Conservation (phyloP, 2,113 vertebrate species). For the Mugil cephalus region DNA sequence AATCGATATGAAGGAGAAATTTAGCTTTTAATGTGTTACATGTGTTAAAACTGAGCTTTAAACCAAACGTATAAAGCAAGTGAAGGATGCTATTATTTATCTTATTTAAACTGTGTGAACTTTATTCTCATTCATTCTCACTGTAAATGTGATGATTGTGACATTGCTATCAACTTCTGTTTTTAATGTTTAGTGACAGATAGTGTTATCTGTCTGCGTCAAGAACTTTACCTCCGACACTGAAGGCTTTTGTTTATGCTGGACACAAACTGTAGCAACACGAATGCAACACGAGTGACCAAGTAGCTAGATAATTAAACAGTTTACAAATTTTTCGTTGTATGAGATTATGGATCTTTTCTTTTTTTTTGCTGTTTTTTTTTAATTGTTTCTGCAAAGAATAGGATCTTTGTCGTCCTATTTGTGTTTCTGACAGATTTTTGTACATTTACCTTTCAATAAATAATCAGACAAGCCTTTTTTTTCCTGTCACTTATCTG, state of each 20-base stretch:
- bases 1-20: neutral
- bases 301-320: neutral
- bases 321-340: neutral
- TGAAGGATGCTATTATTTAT: slow-evolving; percentile 6
- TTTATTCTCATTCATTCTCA: neutral
- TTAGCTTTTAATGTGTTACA: neutral
- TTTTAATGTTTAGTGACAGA: slow-evolving; percentile 9
- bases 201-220: neutral
- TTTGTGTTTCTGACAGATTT: neutral
- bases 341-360: neutral
- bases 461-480: neutral
- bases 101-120: neutral
- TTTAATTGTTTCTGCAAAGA: no score
- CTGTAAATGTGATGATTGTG: slow-evolving; percentile 15
- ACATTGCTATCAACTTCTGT: neutral
- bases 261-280: neutral
- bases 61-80: neutral
- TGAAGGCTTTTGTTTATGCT: slow-evolving; percentile 14
- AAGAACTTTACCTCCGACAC: slow-evolving; percentile 19
- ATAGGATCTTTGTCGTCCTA: slow-evolving; percentile 4
- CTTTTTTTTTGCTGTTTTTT: no score
- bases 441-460: slow-evolving; percentile 25
- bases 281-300: neutral
- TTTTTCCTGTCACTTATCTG: neutral
- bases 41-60: neutral